Base-by-base conservation (phyloP, 1,140 invertebrate genomes). In the Drosophila biarmipes region DNA sequence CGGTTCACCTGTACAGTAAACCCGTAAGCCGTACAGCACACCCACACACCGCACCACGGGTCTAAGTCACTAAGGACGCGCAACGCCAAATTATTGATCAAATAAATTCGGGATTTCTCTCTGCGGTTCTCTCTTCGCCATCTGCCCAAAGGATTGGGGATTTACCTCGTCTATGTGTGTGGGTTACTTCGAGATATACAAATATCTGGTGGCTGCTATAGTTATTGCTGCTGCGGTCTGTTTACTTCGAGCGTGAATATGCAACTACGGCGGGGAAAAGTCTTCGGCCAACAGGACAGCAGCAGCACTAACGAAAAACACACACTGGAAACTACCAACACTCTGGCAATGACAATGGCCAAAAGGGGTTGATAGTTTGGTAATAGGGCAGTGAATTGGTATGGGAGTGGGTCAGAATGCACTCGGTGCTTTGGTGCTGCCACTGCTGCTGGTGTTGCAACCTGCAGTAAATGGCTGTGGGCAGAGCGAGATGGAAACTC, bases 61-160 rank as follows among this genome's bases (percentile, higher is more conserved):
- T 46, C 35, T 53, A 56, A 78, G 78, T 87, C 84, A 89, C 82
- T 89, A 87, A 67, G 82, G 79, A 89, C 64, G 82, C 84, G 78
- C 74, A 51, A 75, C 46, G 82, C 55, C 48, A 64, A 69, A 76
- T 89, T 87, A 87, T 87, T 76, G 82, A 87, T 87, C 82, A 87
- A 87, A 87, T 87, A 87, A 78, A 34, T 73, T 53, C 42, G 48
- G 49, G 40, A 31, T 55, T 14, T 55, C 46, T 31, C 29, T 27
- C 62, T 43, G 37, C 10, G 12, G 14, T 45, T 66, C 29, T 52
- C 45, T 24, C 34, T 7, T 38, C 19, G 8, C 31, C 37, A 45
- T 43, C 37, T 14, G 12, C 34, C 27, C 57, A 24, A 35, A 34
- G 31, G 21, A 31, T 63, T 10, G 24, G 15, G 43, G 2, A 19